phyloP scores from a whole-genome alignment of 2,797 vertebrate species.

The Tachyglossus aculeatus region DNA sequence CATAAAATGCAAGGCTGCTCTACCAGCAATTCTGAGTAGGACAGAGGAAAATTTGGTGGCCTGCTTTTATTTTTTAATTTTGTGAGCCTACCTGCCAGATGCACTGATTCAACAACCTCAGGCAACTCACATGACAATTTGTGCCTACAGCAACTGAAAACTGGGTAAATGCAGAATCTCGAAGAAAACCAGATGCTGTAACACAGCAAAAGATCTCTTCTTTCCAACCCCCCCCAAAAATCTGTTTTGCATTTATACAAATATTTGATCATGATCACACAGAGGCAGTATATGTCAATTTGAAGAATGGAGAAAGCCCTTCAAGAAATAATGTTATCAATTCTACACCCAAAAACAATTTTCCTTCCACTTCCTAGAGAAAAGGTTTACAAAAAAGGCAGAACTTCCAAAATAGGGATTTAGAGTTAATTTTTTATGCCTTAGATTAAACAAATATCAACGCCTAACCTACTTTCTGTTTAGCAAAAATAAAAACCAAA shows the following conservation, averaged over 20 bases:
- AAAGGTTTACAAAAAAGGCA: not conserved
- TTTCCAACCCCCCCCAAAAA: too few relatives aligned
- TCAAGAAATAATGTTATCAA: constrained; percentile 45
- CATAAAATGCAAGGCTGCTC: too few relatives aligned
- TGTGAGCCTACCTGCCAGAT: too few relatives aligned
- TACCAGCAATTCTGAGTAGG: too few relatives aligned
- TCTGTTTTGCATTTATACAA: constrained; percentile 20
- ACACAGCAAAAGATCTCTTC: not conserved
- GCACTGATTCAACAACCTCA: not conserved
- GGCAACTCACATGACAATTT: not conserved
- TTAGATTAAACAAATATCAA: constrained; percentile 8
- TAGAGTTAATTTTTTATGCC: not conserved
- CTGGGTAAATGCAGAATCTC: constrained; percentile 27
- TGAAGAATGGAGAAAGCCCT: constrained; percentile 41
- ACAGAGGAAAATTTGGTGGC: too few relatives aligned
- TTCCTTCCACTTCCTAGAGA: constrained; percentile 28
- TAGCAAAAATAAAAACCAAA: constrained; percentile 39
- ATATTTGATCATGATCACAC: constrained; percentile 23
- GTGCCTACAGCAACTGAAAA: constrained; percentile 21
- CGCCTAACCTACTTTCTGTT: not conserved
- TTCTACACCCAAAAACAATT: constrained; percentile 32
- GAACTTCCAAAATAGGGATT: not conserved
- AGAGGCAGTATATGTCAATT: constrained; percentile 14
- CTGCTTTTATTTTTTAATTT: too few relatives aligned
- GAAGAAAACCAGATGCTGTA: constrained; percentile 48